Conservation (phyloP, 2,113 vertebrate genomes). For the Pteronura brasiliensis region DNA sequence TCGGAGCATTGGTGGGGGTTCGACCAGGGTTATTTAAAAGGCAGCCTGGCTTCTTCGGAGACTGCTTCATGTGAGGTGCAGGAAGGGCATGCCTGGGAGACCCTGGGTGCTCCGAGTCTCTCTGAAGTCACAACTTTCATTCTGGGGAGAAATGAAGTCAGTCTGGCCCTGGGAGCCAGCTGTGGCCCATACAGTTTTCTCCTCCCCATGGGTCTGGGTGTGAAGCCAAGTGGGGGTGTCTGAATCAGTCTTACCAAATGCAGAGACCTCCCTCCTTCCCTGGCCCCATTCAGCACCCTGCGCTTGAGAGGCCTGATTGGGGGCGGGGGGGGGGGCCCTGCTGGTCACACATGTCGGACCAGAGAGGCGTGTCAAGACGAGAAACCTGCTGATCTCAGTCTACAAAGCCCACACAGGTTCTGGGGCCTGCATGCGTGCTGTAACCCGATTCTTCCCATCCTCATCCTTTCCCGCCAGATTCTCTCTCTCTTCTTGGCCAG, state of each 20-base stretch:
- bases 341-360: not conserved
- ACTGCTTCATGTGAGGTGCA: not conserved
- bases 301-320: not conserved
- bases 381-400: not conserved
- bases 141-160: conserved; percentile 50
- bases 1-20: not conserved
- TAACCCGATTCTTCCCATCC: not conserved
- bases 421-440: not conserved
- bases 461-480: not conserved
- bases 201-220: not conserved
- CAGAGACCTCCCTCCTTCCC: not conserved
- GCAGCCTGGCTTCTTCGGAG: not conserved
- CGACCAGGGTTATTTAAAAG: not conserved
- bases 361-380: not conserved
- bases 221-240: not conserved
- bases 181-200: conserved; percentile 9
- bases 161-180: not conserved
- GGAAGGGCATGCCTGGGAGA: not conserved
- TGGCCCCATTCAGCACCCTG: not conserved
- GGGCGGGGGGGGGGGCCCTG: not conserved
- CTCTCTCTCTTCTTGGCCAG: not conserved
- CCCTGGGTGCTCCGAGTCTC: not conserved
- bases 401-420: not conserved
- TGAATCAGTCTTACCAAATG: not conserved
- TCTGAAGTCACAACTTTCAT: conserved; percentile 19